These are phyloP conservation scores for Temnothorax rugatulus DNA, from an alignment of 2,888 invertebrate species.

Conservation along the genomic window DNA sequence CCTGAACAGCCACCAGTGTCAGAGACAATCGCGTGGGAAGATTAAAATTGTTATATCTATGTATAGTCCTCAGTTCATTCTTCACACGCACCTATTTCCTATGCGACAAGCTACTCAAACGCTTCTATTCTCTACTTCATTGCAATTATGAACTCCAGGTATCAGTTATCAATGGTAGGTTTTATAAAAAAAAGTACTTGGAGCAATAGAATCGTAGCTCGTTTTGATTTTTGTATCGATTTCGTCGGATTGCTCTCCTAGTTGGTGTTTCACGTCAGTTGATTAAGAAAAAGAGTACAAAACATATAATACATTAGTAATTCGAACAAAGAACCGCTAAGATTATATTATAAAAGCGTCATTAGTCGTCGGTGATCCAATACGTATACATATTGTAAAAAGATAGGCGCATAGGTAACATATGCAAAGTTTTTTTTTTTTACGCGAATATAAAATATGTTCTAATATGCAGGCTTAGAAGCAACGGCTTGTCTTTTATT, in stretches of 20 bases:
- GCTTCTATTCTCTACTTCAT: neutral
- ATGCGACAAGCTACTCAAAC: neutral
- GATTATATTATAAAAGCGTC: constrained; percentile 16
- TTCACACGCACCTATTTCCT: constrained; percentile 31
- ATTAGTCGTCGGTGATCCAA: constrained; percentile 16
- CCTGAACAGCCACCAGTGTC: neutral
- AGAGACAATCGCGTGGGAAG: neutral
- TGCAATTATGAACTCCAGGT: neutral
- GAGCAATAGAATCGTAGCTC: neutral
- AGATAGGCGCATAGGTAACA: constrained; percentile 22
- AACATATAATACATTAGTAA: neutral
- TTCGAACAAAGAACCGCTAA: neutral
- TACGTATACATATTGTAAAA: constrained; percentile 1
- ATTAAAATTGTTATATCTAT: constrained; percentile 19
- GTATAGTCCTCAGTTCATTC: constrained; percentile 19
- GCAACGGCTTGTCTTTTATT: constrained; percentile 44
- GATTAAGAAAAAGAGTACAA: neutral
- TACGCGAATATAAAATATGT: constrained; percentile 6
- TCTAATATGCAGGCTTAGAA: constrained; percentile 41
- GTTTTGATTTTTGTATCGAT: constrained; percentile 17
- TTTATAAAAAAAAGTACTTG: constrained; percentile 28
- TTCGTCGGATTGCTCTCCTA: neutral
- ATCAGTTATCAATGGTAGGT: neutral
- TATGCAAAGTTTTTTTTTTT: constrained; percentile 27
- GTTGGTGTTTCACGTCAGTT: neutral